A percentile compares a stretch with the other conserved stretches of the same genome.
Evolutionary conservation across 2,113 vertebrate genomes (phyloP).

Genomic region (Nothoprocta pentlandii): DNA sequence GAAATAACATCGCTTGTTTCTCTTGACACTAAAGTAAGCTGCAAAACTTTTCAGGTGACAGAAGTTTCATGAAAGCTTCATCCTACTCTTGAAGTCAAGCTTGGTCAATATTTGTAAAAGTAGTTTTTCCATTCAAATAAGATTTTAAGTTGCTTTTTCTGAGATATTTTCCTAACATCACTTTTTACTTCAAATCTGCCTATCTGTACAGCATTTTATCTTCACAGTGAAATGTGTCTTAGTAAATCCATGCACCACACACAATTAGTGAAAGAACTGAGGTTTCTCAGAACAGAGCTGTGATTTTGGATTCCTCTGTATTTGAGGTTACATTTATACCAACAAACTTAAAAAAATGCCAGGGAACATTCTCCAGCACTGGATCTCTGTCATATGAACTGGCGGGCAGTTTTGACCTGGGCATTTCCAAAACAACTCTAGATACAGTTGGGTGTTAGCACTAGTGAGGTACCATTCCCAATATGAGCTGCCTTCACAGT

Average conservation of each 20-base stretch:
- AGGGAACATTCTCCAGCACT: background rate
- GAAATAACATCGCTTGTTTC: background rate
- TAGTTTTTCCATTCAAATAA: background rate
- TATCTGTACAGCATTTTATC: background rate
- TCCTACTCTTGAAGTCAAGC: background rate
- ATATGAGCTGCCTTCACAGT: background rate
- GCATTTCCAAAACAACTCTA: background rate
- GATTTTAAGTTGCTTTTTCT: background rate
- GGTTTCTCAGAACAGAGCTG: background rate
- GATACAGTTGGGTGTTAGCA: accelerated
- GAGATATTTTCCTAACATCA: background rate
- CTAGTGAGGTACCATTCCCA: background rate
- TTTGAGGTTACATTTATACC: background rate
- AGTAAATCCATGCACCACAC: background rate
- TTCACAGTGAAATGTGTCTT: background rate
- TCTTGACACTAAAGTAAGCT: background rate
- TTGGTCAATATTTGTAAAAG: background rate
- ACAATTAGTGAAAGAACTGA: background rate
- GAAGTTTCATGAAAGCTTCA: background rate
- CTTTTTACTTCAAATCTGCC: background rate
- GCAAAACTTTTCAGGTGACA: background rate
- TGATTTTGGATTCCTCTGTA: background rate
- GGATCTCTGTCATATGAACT: background rate
- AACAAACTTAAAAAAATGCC: background rate
- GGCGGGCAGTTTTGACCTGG: background rate